Evolutionary conservation across 2,888 invertebrate genomes (phyloP).

Genomic region (Sinelater perroti): DNA sequence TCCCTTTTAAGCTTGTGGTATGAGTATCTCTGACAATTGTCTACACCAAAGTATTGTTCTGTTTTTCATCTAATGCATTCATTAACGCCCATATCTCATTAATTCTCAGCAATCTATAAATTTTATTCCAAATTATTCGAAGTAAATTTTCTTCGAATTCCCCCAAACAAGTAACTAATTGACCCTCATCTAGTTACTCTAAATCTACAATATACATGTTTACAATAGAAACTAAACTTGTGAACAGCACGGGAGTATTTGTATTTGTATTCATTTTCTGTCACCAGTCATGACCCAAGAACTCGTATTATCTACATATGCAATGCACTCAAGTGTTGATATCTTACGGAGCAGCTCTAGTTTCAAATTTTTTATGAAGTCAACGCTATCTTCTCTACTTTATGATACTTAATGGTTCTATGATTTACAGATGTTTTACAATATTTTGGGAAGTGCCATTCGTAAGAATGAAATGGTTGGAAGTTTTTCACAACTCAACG

Average conservation of each 20-base stretch:
- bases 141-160: constrained; percentile 97
- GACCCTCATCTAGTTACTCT: constrained; percentile 96
- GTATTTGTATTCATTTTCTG: constrained; percentile 91
- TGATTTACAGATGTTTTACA: no score
- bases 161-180: constrained; percentile 97
- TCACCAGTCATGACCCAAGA: constrained; percentile 94
- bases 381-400: constrained; percentile 78
- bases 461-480: no score
- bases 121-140: constrained; percentile 96
- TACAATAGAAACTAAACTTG: constrained; percentile 96
- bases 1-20: constrained; percentile 87
- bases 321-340: constrained; percentile 95
- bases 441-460: no score
- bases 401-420: no score
- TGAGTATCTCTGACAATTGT: constrained; percentile 98
- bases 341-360: constrained; percentile 90
- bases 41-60: constrained; percentile 90
- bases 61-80: constrained; percentile 64
- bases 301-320: constrained; percentile 97
- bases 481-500: no score
- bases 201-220: constrained; percentile 98
- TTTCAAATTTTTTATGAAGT: constrained; percentile 88
- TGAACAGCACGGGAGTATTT: constrained; percentile 90
- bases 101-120: constrained; percentile 95
- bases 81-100: constrained; percentile 98